phyloP scores from a whole-genome alignment of 2,888 invertebrate genomes.

The Trimorus sp. region DNA sequence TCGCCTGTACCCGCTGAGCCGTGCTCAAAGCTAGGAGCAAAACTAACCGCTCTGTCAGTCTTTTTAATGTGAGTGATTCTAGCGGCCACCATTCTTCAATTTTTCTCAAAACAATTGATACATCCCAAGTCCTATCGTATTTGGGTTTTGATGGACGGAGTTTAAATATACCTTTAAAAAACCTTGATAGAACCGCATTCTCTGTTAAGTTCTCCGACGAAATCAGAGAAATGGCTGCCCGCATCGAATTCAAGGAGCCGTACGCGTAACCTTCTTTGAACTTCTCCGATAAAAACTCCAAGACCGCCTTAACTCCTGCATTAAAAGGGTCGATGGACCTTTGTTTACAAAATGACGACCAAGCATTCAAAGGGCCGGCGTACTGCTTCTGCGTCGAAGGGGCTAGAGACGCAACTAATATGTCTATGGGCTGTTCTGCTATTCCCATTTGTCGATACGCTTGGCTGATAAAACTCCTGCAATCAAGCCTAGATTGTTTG shows the following conservation, averaged over 20 bases:
- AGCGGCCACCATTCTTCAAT: slow-evolving; percentile 3
- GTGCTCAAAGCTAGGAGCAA: slow-evolving; percentile 19
- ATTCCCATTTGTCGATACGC: neutral
- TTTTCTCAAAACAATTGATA: neutral
- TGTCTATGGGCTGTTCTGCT: slow-evolving; percentile 7
- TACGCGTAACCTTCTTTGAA: slow-evolving; percentile 7
- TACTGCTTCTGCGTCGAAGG: slow-evolving; percentile 4
- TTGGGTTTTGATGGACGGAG: neutral
- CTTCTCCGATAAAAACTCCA: neutral
- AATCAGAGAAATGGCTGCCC: neutral
- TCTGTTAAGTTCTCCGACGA: neutral
- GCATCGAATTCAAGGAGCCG: neutral
- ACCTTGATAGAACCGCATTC: neutral
- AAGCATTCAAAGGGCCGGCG: neutral
- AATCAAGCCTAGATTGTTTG: slow-evolving; percentile 44
- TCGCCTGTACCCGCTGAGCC: slow-evolving; percentile 22
- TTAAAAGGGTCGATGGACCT: neutral
- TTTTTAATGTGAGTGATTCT: neutral
- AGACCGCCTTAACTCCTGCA: neutral
- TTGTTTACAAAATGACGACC: neutral
- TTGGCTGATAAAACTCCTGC: slow-evolving; percentile 39
- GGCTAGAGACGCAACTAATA: neutral
- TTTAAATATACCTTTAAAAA: slow-evolving; percentile 13
- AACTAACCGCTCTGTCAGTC: neutral
- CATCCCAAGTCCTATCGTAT: slow-evolving; percentile 7